phyloP scores from a whole-genome alignment of 1,140 invertebrate genomes.

The Triops cancriformis region DNA sequence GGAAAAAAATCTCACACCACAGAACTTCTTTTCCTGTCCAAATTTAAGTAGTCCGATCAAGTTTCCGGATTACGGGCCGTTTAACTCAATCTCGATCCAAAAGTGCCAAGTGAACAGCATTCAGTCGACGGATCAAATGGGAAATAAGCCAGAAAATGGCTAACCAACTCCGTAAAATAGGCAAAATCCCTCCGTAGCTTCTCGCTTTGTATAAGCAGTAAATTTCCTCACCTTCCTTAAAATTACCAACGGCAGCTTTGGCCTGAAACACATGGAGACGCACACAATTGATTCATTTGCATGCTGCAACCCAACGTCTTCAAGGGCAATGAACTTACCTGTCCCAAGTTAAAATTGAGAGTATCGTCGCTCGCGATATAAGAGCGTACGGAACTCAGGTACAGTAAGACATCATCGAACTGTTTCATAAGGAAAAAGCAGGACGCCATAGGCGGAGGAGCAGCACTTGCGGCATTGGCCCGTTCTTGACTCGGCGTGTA shows the following conservation, averaged over 20 bases:
- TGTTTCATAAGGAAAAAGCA: conserved; percentile 30
- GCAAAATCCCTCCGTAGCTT: conserved; percentile 74
- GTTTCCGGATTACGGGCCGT: too few relatives aligned
- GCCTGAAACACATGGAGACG: too few relatives aligned
- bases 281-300: too few relatives aligned
- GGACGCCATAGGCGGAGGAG: conserved; percentile 31
- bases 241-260: conserved; percentile 83
- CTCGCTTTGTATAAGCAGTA: conserved; percentile 75
- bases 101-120: too few relatives aligned
- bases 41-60: too few relatives aligned
- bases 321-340: conserved; percentile 42
- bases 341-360: conserved; percentile 96
- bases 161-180: too few relatives aligned
- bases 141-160: too few relatives aligned
- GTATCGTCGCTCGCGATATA: conserved; percentile 92
- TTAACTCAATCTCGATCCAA: too few relatives aligned
- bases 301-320: background rate
- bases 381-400: conserved; percentile 93
- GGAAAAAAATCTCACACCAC: too few relatives aligned
- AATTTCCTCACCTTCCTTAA: conserved; percentile 91
- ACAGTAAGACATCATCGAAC: conserved; percentile 68
- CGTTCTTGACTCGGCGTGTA: background rate
- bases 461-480: background rate
- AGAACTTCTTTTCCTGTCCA: too few relatives aligned
- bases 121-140: too few relatives aligned